Conservation (phyloP, 2,888 invertebrate genomes). For the Malthinus flaveolus region DNA sequence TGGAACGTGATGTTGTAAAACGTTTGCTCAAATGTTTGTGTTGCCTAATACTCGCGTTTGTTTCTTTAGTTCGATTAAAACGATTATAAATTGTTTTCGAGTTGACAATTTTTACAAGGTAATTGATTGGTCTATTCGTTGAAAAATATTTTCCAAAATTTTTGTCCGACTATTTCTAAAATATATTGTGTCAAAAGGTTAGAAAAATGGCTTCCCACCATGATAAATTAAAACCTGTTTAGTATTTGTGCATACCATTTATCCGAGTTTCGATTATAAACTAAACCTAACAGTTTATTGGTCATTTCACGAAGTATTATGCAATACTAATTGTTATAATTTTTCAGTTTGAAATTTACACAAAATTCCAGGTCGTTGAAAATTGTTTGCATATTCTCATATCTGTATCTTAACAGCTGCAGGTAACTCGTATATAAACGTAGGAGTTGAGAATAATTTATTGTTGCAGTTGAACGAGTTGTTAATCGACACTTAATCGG, state of each 20-base stretch:
- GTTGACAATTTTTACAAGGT: conserved; percentile 21
- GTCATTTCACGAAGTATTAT: no score
- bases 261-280: conserved; percentile 44
- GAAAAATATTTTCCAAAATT: conserved; percentile 11
- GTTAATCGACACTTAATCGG: no score
- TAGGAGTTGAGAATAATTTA: no score
- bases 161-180: conserved; percentile 12
- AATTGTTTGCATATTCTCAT: no score
- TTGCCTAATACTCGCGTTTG: not conserved
- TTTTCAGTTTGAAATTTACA: no score
- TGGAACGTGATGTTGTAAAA: conserved; percentile 4
- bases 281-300: no score
- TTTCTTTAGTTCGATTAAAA: not conserved
- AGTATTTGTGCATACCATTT: conserved; percentile 35
- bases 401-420: no score
- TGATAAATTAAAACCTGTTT: conserved; percentile 42
- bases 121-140: conserved; percentile 22
- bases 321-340: no score
- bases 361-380: no score
- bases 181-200: conserved; percentile 10
- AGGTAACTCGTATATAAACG: no score
- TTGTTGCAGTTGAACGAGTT: no score
- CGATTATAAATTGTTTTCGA: not conserved
- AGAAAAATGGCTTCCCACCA: conserved; percentile 22
- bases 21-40: not conserved